Conservation (phyloP, 2,113 vertebrate species). For the Trachemys scripta region DNA sequence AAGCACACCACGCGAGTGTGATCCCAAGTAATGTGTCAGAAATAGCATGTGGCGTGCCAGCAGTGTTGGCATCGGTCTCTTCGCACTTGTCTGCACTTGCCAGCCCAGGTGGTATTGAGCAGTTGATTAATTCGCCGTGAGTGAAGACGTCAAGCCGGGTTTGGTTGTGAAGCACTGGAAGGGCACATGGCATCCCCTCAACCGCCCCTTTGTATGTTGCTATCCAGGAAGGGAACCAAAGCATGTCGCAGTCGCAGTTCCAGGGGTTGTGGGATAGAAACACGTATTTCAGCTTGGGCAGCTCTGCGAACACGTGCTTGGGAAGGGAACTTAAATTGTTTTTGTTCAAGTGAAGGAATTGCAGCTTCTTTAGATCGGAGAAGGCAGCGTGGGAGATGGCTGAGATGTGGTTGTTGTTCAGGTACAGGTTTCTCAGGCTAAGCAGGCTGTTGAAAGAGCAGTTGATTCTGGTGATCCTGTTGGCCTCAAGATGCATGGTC, state of each 20-base stretch:
- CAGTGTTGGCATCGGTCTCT: neutral
- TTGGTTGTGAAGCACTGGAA: neutral
- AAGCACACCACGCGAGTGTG: neutral
- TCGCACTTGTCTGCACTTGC: constrained; percentile 31
- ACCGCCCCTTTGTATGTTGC: accelerated
- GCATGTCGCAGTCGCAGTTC: constrained; percentile 59
- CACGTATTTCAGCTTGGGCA: constrained; percentile 33
- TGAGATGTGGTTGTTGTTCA: constrained; percentile 75
- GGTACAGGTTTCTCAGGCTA: constrained; percentile 69
- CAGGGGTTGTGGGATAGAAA: constrained; percentile 74
- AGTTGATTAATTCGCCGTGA: neutral
- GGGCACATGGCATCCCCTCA: constrained; percentile 41
- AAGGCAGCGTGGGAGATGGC: constrained; percentile 55
- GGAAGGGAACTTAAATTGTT: constrained; percentile 74
- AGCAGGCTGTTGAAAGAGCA: constrained; percentile 64
- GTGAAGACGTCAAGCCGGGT: accelerated
- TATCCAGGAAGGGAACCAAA: constrained; percentile 42
- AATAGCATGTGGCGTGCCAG: accelerated
- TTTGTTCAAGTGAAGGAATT: constrained; percentile 71
- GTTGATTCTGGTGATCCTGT: constrained; percentile 53
- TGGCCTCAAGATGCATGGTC: constrained; percentile 76
- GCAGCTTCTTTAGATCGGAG: constrained; percentile 38
- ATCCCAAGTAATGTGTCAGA: neutral
- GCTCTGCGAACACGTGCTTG: neutral
- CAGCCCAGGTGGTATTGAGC: neutral